Evolutionary conservation across 2,797 vertebrate species (phyloP).

Genomic region (Alosa sapidissima): DNA sequence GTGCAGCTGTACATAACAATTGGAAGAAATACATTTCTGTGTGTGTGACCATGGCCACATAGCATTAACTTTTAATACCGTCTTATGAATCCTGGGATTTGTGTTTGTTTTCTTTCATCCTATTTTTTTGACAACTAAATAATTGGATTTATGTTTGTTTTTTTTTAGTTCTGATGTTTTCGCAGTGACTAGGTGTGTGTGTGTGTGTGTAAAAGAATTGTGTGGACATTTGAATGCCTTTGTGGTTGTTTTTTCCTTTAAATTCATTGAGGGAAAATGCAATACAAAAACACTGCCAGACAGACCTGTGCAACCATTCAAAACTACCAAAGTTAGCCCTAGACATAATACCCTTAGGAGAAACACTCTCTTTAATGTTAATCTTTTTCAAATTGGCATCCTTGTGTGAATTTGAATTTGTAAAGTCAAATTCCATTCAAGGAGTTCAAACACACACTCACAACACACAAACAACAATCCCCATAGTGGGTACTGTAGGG

Average conservation of each 20-base stretch:
- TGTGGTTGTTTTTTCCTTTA: not conserved
- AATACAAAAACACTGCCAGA: not conserved
- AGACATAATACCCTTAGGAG: not conserved
- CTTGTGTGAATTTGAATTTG: not conserved
- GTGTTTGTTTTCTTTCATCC: not conserved
- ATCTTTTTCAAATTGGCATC: constrained; percentile 2
- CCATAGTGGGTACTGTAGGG: not conserved
- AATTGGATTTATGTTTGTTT: not conserved
- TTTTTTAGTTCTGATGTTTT: not conserved
- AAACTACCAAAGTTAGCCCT: not conserved
- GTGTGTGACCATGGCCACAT: not conserved
- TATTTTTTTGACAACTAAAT: not conserved
- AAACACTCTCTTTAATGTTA: not conserved
- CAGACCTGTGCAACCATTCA: not conserved
- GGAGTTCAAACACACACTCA: not conserved
- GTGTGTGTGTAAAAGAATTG: not conserved
- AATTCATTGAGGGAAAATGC: constrained; percentile 10
- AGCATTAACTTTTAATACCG: not conserved
- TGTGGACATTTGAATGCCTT: not conserved
- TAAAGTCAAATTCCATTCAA: not conserved
- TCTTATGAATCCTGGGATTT: not conserved
- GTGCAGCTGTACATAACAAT: no score
- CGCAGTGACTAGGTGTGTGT: not conserved
- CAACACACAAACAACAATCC: not conserved
- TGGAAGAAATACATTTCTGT: not conserved